phyloP scores from a whole-genome alignment of 2,888 invertebrate genomes.

The Mesodorylaimus sp. region DNA sequence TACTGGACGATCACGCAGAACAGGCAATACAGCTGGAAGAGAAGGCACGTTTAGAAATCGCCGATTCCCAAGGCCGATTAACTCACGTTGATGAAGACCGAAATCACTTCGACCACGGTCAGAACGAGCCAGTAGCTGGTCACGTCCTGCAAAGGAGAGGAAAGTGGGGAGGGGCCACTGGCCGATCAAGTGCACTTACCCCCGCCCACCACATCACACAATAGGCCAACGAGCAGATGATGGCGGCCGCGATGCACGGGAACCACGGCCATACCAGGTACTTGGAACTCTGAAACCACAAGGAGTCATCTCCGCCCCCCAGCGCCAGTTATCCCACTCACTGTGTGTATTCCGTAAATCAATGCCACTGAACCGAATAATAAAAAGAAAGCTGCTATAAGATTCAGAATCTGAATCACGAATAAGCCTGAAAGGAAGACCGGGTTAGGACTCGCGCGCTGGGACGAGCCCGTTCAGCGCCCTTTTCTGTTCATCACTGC shows the following conservation, averaged over 20 bases:
- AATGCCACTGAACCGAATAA: conserved; percentile 25
- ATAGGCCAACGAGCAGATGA: conserved; percentile 24
- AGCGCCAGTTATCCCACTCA: conserved; percentile 9
- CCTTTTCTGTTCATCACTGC: too few relatives aligned
- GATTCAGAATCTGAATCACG: conserved; percentile 26
- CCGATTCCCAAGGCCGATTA: not conserved
- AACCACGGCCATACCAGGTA: conserved; percentile 27
- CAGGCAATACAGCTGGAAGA: conserved; percentile 20
- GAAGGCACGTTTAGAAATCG: not conserved
- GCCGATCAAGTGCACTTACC: not conserved
- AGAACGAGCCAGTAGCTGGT: conserved; percentile 26
- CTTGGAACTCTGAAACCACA: not conserved
- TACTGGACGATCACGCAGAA: conserved; percentile 24
- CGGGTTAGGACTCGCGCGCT: too few relatives aligned
- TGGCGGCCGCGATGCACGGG: conserved; percentile 21
- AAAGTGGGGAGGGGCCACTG: not conserved
- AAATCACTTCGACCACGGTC: conserved; percentile 25
- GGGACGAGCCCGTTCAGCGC: too few relatives aligned
- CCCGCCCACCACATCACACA: conserved; percentile 22
- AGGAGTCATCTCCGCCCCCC: too few relatives aligned
- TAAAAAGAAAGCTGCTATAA: conserved; percentile 27
- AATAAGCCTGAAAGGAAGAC: conserved; percentile 28
- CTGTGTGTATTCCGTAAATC: conserved; percentile 27
- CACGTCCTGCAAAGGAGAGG: not conserved
- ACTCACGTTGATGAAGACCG: conserved; percentile 24